Base-by-base conservation (phyloP, 2,797 vertebrate species). In the Liasis olivaceus region DNA sequence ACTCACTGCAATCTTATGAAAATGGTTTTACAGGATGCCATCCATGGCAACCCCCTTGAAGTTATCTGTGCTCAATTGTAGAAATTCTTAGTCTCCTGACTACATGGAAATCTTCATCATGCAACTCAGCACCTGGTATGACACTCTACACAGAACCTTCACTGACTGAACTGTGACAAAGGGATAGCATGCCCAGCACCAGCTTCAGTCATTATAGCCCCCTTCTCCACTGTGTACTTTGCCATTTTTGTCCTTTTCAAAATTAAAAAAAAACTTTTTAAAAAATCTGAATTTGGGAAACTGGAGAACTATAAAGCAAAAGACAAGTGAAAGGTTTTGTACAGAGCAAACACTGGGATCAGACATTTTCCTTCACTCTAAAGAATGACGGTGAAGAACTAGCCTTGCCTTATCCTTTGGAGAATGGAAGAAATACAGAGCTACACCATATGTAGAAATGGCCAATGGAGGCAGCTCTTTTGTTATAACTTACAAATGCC, bases 401-500 rank as follows among this genome's bases (percentile, higher is more conserved):
- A 47, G 69, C 31, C 60, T 88, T 91, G 89, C 51, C 51, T 88
- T 85, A 66, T 81, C 11, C 31, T 54, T 2, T 54, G 26, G 31
- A 85, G 20, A 93, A 81, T 42, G n/a, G 89, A 87, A 93, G 89
- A 77, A 93, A 90, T 64, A 63, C 89, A 58, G 89, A 81, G n/a
- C 58, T 93, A 90, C 42, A 36, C 89, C n/a, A 72, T 47, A 87
- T 28, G 28, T 51, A 91, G 86, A 64, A 92, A 92, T 89, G 60
- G 54, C 36, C 88, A 69, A 69, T 28, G 64, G 51, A 91, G 69
- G n/a, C 72, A 88, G 51, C 69, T 47, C 69, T 88, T 93, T 91
- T 93, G 60, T 93, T 84, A 20, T 93, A 88, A 84, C 85, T 84
- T 93, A 91, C 51, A 91, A 90, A 93, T 91, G 86, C 92, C 92